Evolutionary conservation across 2,113 vertebrate species (phyloP), one percentile per base, ranked within the genome.

Genomic region (Neotragus pygmaeus): DNA sequence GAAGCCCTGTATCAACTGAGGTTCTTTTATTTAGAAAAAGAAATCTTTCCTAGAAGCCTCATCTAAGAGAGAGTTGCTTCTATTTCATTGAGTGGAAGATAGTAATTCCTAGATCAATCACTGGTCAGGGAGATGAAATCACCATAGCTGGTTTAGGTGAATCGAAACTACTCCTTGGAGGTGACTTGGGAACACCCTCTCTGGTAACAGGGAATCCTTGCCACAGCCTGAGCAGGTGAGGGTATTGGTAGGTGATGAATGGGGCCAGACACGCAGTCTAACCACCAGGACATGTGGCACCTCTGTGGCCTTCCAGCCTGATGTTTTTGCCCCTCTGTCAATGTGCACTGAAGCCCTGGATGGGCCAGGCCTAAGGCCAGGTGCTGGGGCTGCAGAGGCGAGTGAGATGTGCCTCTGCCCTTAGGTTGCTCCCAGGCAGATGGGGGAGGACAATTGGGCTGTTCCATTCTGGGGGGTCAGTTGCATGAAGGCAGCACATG

Each of bases 261-360:
- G 39, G 75, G 4, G 10, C 7, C 14, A 30, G 49, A 25, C 12
- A 21, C 14, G 51, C 30, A 10, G 1, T 4, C 33, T 82, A 9
- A 30, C 1, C 10, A 7, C 4, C 1, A 23, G 75, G 33, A 36
- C 23, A 7, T 0, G 0, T 11, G 30, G 14, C 21, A 16, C 30
- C 30, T 14, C 13, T 23, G 14, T 13, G 7, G 80, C 70, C 75
- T 11, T 77, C 43, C 55, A 47, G 25, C 45, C 47, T 25, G 36
- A 39, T 0, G 0, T n/a, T 66, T 64, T 12, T 30, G 8, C 47
- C 2, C 9, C 10, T 25, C 33, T 0, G 36, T 36, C 70, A 51
- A 10, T 2, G 23, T 8, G 66, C 10, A 36, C 43, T 1, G 49
- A 66, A 78, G 55, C 30, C 53, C 45, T 15, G 30, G 78, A 16